Evolutionary conservation across 2,888 invertebrate species (phyloP).

Genomic region (Zonitis immaculata): DNA sequence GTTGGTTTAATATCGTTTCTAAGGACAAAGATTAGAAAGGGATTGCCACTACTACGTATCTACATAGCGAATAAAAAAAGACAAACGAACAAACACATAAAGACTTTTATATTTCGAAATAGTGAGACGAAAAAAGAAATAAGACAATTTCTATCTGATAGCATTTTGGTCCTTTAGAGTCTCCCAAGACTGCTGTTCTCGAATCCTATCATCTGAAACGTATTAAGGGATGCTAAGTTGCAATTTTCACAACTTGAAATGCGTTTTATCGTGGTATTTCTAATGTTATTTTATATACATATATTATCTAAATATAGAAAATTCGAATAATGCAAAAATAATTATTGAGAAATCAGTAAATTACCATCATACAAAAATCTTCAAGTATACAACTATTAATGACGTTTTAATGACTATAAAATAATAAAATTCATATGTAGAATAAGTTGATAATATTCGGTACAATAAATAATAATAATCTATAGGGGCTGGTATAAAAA

Average conservation of each 20-base stretch:
- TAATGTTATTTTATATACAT: background rate
- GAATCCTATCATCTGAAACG: constrained; percentile 37
- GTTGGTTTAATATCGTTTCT: no score
- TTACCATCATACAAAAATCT: background rate
- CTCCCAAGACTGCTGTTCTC: constrained; percentile 28
- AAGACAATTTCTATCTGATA: constrained; percentile 33
- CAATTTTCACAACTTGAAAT: constrained; percentile 25
- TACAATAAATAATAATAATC: no score
- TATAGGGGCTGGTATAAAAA: no score
- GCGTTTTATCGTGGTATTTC: constrained; percentile 1
- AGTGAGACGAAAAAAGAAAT: constrained; percentile 16
- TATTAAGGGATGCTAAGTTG: constrained; percentile 35
- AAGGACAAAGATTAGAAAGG: no score
- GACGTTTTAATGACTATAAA: background rate
- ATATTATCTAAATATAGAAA: no score
- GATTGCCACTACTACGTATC: no score
- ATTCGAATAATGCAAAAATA: no score
- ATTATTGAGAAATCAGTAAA: no score
- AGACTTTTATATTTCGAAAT: constrained; percentile 8
- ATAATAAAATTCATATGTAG: background rate
- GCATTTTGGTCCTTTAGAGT: constrained; percentile 22
- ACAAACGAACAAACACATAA: constrained; percentile 13
- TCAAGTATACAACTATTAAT: background rate
- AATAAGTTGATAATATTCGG: background rate
- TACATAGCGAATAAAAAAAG: no score